phyloP scores from a whole-genome alignment of 2,888 invertebrate genomes.

The Melieria omissa region DNA sequence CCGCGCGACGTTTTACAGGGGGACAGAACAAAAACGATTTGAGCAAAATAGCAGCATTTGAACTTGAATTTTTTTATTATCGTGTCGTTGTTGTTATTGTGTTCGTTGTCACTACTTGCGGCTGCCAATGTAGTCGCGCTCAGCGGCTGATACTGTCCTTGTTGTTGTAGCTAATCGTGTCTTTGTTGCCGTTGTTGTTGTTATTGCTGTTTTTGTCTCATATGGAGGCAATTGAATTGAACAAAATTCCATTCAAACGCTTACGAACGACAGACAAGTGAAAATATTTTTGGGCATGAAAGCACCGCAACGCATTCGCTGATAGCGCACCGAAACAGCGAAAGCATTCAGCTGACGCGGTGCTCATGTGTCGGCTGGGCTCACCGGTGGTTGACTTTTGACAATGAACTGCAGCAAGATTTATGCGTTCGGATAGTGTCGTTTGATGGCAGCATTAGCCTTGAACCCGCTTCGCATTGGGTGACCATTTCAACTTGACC shows the following conservation, averaged over 20 bases:
- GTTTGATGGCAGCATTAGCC: no score
- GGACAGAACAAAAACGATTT: no score
- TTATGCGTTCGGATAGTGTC: no score
- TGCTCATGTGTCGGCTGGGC: no score
- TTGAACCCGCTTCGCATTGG: no score
- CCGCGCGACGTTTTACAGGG: not conserved
- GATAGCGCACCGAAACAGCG: no score
- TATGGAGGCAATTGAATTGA: not conserved
- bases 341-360: no score
- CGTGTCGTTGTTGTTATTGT: slow-evolving; percentile 14
- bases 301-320: no score
- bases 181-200: not conserved
- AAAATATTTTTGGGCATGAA: not conserved
- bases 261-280: slow-evolving; percentile 1
- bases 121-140: no score
- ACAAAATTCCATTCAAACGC: slow-evolving; percentile 13
- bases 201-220: not conserved
- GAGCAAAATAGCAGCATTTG: slow-evolving; percentile 35
- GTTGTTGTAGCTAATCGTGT: not conserved
- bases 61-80: slow-evolving; percentile 51
- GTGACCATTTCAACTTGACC: no score
- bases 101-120: not conserved
- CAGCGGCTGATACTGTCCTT: not conserved
- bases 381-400: no score
- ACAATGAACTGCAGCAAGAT: no score